phyloP scores from a whole-genome alignment of 2,797 vertebrate genomes.

The Sternarchorhynchus goeldii region DNA sequence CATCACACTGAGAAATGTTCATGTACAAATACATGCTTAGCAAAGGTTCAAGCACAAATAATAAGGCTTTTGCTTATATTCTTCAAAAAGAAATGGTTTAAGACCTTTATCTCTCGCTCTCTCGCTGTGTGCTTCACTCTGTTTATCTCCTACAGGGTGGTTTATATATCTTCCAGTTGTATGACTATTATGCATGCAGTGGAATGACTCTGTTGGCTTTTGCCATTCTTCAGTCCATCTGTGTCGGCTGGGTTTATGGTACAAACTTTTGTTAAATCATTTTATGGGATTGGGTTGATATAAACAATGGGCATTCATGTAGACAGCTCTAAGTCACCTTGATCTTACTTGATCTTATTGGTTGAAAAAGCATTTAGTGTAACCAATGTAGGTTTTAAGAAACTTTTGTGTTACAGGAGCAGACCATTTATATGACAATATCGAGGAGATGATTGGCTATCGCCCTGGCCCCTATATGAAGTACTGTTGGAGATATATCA shows the following conservation, averaged over 20 bases:
- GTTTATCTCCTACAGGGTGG: slow-evolving; percentile 68
- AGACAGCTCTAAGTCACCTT: background rate
- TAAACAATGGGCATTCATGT: background rate
- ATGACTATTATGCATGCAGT: slow-evolving; percentile 80
- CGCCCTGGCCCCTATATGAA: slow-evolving; percentile 75
- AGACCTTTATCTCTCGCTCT: background rate
- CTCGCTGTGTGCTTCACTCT: background rate
- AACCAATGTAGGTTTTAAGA: background rate
- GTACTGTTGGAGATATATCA: slow-evolving; percentile 77
- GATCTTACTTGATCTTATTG: background rate
- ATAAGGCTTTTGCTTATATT: background rate
- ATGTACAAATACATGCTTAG: background rate
- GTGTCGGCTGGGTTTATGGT: slow-evolving; percentile 81
- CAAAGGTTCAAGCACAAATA: background rate
- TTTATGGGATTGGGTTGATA: background rate
- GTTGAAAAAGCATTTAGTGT: background rate
- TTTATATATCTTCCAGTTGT: slow-evolving; percentile 78
- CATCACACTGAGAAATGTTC: background rate
- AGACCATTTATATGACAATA: slow-evolving; percentile 72
- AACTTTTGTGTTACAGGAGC: slow-evolving; percentile 64
- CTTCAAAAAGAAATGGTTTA: background rate
- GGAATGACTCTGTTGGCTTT: slow-evolving; percentile 76
- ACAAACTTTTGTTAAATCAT: slow-evolving; percentile 8
- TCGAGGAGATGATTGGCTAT: slow-evolving; percentile 80
- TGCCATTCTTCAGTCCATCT: slow-evolving; percentile 73